A percentile compares a stretch with the other conserved stretches of the same genome.
phyloP scores from a whole-genome alignment of 2,888 invertebrate species.

The Heliconius ethilla region DNA sequence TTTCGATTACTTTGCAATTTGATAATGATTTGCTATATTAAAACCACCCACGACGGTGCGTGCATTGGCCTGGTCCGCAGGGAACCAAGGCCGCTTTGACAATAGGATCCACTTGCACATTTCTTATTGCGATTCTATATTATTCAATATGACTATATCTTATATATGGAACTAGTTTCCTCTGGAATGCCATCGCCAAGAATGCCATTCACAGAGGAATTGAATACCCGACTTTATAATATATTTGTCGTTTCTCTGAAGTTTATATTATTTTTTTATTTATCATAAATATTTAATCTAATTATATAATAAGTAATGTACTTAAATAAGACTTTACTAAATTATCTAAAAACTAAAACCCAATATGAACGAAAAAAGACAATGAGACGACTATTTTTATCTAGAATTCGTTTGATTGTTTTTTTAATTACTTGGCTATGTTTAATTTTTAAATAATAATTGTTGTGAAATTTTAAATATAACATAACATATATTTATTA shows the following conservation, averaged over 20 bases:
- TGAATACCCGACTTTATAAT: conserved; percentile 55
- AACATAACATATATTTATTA: neutral
- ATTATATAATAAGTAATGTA: neutral
- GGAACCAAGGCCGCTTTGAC: conserved; percentile 72
- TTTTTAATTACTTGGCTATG: too few species aligned
- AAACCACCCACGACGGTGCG: conserved; percentile 65
- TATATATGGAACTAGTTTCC: conserved; percentile 77
- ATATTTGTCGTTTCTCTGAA: conserved; percentile 28
- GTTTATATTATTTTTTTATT: too few species aligned
- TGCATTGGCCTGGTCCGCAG: conserved; percentile 56
- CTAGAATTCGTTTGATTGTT: too few species aligned
- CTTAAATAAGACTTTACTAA: neutral
- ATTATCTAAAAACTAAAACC: neutral
- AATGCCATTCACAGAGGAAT: conserved; percentile 60
- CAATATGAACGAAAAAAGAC: too few species aligned
- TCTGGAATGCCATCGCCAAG: conserved; percentile 63
- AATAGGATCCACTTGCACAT: conserved; percentile 68
- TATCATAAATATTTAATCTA: too few species aligned
- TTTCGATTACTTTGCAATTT: neutral
- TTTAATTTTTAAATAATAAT: too few species aligned
- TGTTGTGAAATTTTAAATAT: too few species aligned
- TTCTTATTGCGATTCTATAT: conserved; percentile 73
- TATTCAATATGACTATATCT: conserved; percentile 76
- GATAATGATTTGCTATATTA: conserved; percentile 34
- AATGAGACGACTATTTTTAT: too few species aligned